Base-by-base conservation (phyloP, 1,140 invertebrate species). In the Sminthurinus signatus region DNA sequence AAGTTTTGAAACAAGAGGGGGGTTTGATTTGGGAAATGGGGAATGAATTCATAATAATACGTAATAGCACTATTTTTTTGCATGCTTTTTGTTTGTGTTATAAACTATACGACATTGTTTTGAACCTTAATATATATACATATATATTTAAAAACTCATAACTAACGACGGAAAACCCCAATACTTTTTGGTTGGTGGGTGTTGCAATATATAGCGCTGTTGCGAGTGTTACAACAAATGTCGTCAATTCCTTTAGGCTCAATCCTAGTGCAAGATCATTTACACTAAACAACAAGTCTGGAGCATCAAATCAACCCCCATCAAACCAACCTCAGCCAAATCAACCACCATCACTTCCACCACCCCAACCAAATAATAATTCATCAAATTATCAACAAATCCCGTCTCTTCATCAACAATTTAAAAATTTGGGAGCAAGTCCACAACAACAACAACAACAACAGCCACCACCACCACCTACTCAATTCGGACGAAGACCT, bases 191-290 rank as follows among this genome's bases (percentile, higher is more conserved):
- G 31, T 63, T 51, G 56, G 61, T 54, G 61, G 62, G 62, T 55
- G 55, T 48, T 43, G 17, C 8, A 39, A 4, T 39, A n/a, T 56
- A 64, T 51, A 46, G 50, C 29, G 31, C 51, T 66, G 36, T 57
- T 60, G 63, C 66, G 48, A 59, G 55, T 61, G 64, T 71, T 59
- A 62, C 69, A 68, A 65, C 71, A 51, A 71, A 71, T 70, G 65
- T 69, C n/a, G 75, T 77, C 54, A 77, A 80, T 29, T 77, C 79
- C 63, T 91, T 88, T 36, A 81, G 88, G 54, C 80, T 93, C 54
- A 93, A 93, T 79, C 90, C 90, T 1, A 85, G 90, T 73, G 90
- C 91, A 21, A 89, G 89, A 1, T 89, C 92, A 76, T 93, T 93
- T 74, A 81, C 80, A 64, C 75, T 78, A 46, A 77, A 75, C 21